Evolutionary conservation across 1,140 invertebrate species (phyloP).

Genomic region (Hylyphantes graminicola): DNA sequence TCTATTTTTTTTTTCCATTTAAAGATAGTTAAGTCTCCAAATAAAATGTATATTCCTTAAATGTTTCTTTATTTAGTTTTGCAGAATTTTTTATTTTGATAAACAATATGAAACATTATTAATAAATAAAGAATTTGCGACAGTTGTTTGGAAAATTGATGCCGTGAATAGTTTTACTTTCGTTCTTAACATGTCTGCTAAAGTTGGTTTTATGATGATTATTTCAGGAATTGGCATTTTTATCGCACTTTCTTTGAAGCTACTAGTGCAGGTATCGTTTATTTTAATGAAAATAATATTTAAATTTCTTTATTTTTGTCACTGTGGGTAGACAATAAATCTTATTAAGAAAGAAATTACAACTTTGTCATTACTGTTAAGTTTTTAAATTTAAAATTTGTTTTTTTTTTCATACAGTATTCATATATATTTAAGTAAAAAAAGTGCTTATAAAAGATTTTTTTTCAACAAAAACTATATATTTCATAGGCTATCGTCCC

Average conservation of each 20-base stretch:
- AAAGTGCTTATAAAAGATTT: neutral
- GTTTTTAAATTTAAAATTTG: no score
- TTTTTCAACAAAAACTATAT: neutral
- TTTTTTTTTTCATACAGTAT: neutral
- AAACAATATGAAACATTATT: no score
- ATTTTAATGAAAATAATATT: no score
- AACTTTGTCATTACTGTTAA: no score
- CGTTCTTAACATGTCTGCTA: constrained; percentile 8
- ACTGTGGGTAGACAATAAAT: no score
- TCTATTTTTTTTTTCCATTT: no score
- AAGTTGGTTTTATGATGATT: constrained; percentile 24
- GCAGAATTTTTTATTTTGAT: neutral
- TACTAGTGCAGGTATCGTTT: constrained; percentile 18
- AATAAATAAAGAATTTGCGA: no score
- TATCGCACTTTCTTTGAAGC: constrained; percentile 9
- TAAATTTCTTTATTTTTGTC: no score
- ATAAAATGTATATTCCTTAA: neutral
- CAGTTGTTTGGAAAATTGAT: neutral
- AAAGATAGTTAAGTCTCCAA: no score
- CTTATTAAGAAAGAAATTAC: no score
- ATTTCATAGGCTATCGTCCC: no score
- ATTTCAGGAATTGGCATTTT: neutral
- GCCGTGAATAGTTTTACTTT: neutral
- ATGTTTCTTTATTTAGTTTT: neutral
- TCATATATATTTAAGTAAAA: neutral